phyloP scores from a whole-genome alignment of 2,113 vertebrate species.

The Chaenogobius annularis region DNA sequence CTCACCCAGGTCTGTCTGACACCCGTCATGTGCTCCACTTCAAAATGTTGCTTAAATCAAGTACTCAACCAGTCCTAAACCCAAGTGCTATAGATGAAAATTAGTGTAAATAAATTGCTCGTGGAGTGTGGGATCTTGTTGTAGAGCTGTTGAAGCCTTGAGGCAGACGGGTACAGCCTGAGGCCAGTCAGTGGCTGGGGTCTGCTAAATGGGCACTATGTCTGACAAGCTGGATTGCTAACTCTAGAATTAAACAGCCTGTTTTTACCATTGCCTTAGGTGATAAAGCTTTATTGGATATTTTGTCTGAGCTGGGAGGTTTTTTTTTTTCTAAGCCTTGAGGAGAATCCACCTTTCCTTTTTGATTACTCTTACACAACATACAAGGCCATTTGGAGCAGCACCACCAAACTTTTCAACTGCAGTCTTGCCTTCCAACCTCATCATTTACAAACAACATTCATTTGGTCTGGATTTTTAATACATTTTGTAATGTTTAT shows the following conservation, averaged over 20 bases:
- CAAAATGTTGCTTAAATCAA: constrained; percentile 55
- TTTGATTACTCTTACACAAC: constrained; percentile 22
- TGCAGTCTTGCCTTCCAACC: not conserved
- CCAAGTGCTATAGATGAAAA: constrained; percentile 31
- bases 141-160: constrained; percentile 51
- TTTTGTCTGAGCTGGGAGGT: constrained; percentile 20
- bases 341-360: not conserved
- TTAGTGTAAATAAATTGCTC: constrained; percentile 42
- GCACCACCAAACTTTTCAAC: not conserved
- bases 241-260: constrained; percentile 41
- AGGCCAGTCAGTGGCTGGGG: constrained; percentile 44
- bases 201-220: constrained; percentile 48
- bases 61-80: constrained; percentile 33
- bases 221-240: constrained; percentile 49
- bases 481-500: not conserved
- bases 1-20: constrained; percentile 57
- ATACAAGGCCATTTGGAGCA: constrained; percentile 11
- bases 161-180: constrained; percentile 43
- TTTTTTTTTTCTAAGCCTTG: constrained; percentile 7
- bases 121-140: constrained; percentile 54
- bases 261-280: constrained; percentile 50
- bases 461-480: not conserved
- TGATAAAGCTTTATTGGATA: constrained; percentile 47
- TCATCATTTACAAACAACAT: not conserved
- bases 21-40: constrained; percentile 59